Evolutionary conservation across 2,888 invertebrate genomes (phyloP).

Genomic region (Malacosoma neustria): DNA sequence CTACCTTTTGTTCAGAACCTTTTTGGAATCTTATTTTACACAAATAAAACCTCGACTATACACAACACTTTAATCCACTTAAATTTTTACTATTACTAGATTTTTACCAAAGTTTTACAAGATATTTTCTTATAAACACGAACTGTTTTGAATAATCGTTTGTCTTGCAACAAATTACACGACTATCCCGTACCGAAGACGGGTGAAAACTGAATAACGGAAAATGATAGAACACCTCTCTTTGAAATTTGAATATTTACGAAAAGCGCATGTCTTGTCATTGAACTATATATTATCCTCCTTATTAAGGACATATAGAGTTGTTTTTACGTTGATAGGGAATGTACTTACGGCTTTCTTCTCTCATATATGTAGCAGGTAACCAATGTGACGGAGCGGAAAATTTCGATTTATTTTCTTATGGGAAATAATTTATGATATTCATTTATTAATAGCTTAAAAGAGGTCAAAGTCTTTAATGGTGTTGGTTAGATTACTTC

Average conservation of each 20-base stretch:
- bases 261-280: constrained; percentile 31
- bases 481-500: background rate
- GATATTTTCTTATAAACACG: constrained; percentile 1
- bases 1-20: too few species aligned
- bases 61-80: too few species aligned
- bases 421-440: constrained; percentile 29
- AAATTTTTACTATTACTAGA: too few species aligned
- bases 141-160: constrained; percentile 13
- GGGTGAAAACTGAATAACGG: constrained; percentile 34
- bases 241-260: constrained; percentile 20
- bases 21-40: too few species aligned
- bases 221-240: constrained; percentile 47
- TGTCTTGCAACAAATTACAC: constrained; percentile 9
- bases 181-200: constrained; percentile 21
- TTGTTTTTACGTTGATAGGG: too few species aligned
- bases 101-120: constrained; percentile 2
- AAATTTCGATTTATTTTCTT: constrained; percentile 27
- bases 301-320: too few species aligned
- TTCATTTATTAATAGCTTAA: constrained; percentile 25
- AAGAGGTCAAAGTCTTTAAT: background rate
- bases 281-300: too few species aligned
- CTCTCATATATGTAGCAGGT: constrained; percentile 35
- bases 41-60: too few species aligned
- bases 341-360: constrained; percentile 9
- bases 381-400: constrained; percentile 24